Base-by-base conservation (phyloP, 1,140 invertebrate species). In the Mactra quadrangularis region DNA sequence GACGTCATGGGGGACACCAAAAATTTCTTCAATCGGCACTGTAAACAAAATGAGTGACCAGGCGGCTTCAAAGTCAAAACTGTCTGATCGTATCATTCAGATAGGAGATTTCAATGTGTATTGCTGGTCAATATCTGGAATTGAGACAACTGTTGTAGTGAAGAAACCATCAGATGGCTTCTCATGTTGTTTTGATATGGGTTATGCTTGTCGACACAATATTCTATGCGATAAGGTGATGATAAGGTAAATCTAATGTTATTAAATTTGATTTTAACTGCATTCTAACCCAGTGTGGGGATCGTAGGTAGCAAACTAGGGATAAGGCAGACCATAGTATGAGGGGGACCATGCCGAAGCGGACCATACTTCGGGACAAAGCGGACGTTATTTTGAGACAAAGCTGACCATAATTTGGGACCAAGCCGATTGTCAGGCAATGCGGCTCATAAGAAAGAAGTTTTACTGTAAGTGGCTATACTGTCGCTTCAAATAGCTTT, bases 141-240 rank as follows among this genome's bases (percentile, higher is more conserved):
- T 89, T 13, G 89, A 90, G 53, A 89, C 87, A 6, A 87, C 87
- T 60, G 83, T 89, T 22, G 87, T 89, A 33, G 82, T 90, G 1
- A 86, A 47, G 41, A 77, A 82, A 45, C 31, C 50, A 52, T n/a
- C 25, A n/a, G 66, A 71, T 47, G 86, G 53, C 72, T 81, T 74
- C 62, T 83, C 33, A 77, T 84, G 64, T 33, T 88, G 27, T 52
- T 90, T 90, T 85, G 89, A 90, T 64, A 85, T 90, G 81, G 89
- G 89, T 7, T 84, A 86, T 31, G 72, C 89, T 13, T 82, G 84
- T 41, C 64, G 82, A 53, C 72, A 85, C 45, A 89, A 86, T 79
- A 66, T 90, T 7, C 66, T 53, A 11, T 85, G 87, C 71, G 50
- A 83, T n/a, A 62, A 83, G 66, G 87, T 90, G 3, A 88, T 90